Evolutionary conservation across 1,140 invertebrate genomes (phyloP), one percentile per base, ranked within the genome.

Genomic region (Calephelis virginiensis): DNA sequence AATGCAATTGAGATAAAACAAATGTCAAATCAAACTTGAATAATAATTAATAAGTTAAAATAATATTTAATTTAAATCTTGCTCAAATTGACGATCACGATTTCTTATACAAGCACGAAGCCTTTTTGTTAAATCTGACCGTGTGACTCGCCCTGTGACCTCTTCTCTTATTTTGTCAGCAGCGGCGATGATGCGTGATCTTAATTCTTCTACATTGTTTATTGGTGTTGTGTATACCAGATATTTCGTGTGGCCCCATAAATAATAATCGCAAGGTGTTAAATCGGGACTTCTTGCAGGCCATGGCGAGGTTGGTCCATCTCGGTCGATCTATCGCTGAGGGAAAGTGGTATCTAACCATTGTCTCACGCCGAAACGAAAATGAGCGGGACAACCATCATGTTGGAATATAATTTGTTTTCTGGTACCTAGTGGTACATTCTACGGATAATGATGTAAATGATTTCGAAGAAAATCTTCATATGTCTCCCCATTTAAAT

Each of bases 391-490:
- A n/a, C 60, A 66, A n/a, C 76, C 71, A 62, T 81, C 81, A 61
- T 85, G 77, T 66, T 80, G 76, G 49, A 77, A 82, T 76, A 76
- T 82, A 70, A 83, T 74, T 43, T 72, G 53, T 14, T 40, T 37
- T 45, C 73, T 67, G 17, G 75, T 6, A 90, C 65, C 43, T 88
- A 83, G 12, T 82, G n/a, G n/a, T n/a, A n/a, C n/a, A n/a, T n/a
- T n/a, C n/a, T n/a, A n/a, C n/a, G n/a, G n/a, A n/a, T n/a, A n/a
- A n/a, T n/a, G n/a, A n/a, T n/a, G n/a, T n/a, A n/a, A n/a, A n/a
- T n/a, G n/a, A n/a, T n/a, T n/a, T n/a, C n/a, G n/a, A n/a, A n/a
- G n/a, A n/a, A n/a, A n/a, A n/a, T n/a, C n/a, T n/a, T n/a, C n/a
- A n/a, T n/a, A n/a, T n/a, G n/a, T n/a, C n/a, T n/a, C n/a, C n/a